Evolutionary conservation across 1,140 invertebrate species (phyloP), one percentile per base, ranked within the genome.

Genomic region (Oryctes rhinoceros): DNA sequence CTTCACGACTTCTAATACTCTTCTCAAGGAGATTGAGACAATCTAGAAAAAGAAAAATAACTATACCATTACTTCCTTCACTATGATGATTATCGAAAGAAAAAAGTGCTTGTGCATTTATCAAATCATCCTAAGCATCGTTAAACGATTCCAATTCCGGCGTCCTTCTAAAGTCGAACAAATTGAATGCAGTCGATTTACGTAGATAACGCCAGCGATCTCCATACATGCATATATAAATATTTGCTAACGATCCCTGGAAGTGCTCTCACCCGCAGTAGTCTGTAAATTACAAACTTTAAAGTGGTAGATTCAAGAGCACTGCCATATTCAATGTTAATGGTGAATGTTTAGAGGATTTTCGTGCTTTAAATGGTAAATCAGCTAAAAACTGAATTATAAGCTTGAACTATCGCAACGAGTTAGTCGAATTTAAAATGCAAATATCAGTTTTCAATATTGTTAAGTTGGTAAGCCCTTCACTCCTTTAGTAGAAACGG

Each of bases 161-260:
- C 9, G n/a, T 67, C 18, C 20, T 67, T 67, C 10, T 10, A 24
- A 67, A 24, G 11, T 18, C 1, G 65, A 24, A 24, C 15, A 11
- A 24, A 18, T 18, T 24, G 20, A 67, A 67, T 67, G 18, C 20
- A 67, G 10, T 67, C 18, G 65, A 67, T 67, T 67, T 24, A 67
- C 24, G 24, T 30, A 30, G 20, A 13, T 67, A 24, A 67, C 65
- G 65, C 13, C 13, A 7, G 13, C 49, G 65, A 67, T 67, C 18
- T 67, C 65, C 18, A 24, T 67, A 24, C 65, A 20, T 67, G 18
- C 10, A 67, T 30, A 30, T 53, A 53, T 53, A 53, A 53, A 67
- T 67, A 67, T 67, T 67, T 67, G 62, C 62, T 67, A 67, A 67
- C 62, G 62, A 67, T 24, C 62, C 3, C 18, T 3, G 15, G 11